These are phyloP conservation scores for Ornithorhynchus anatinus DNA, from an alignment of 2,113 vertebrate species.

Conservation along the genomic window DNA sequence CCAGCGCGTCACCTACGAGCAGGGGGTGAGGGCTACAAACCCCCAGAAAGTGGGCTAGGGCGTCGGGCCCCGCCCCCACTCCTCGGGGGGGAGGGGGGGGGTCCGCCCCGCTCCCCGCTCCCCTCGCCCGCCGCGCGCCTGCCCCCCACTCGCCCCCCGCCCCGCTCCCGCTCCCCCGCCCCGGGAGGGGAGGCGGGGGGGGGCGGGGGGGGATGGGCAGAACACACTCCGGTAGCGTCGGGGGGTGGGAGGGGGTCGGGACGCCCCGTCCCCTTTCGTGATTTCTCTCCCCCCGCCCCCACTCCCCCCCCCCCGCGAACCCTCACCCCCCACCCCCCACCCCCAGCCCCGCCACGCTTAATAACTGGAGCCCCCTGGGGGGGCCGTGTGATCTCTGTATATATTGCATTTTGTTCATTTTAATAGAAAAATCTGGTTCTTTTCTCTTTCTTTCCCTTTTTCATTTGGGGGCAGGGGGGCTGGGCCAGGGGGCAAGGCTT, in stretches of 20 bases:
- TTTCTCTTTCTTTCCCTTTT: conserved; percentile 67
- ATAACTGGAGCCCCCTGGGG: conserved; percentile 29
- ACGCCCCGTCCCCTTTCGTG: conserved; percentile 31
- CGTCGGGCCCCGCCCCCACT: neutral
- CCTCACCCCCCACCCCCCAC: neutral
- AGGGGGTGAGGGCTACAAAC: conserved; percentile 92
- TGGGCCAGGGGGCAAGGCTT: neutral
- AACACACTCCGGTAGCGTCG: conserved; percentile 30
- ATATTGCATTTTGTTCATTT: conserved; percentile 70
- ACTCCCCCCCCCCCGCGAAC: neutral
- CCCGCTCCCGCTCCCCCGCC: conserved; percentile 20
- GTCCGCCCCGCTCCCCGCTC: neutral
- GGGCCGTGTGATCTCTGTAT: conserved; percentile 65
- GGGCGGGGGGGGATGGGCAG: conserved; percentile 45
- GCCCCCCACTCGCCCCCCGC: neutral
- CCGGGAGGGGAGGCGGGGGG: conserved; percentile 23
- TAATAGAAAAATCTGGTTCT: conserved; percentile 71
- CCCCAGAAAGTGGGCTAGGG: conserved; percentile 91
- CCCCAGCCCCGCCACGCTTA: conserved; percentile 36
- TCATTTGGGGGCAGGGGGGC: conserved; percentile 23
- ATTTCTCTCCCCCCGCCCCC: conserved; percentile 1
- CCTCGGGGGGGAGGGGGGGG: conserved; percentile 25
- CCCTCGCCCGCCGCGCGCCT: neutral
- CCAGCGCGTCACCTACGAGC: conserved; percentile 95
- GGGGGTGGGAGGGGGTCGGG: conserved; percentile 19